phyloP scores from a whole-genome alignment of 2,797 vertebrate species.

The Paguma larvata region DNA sequence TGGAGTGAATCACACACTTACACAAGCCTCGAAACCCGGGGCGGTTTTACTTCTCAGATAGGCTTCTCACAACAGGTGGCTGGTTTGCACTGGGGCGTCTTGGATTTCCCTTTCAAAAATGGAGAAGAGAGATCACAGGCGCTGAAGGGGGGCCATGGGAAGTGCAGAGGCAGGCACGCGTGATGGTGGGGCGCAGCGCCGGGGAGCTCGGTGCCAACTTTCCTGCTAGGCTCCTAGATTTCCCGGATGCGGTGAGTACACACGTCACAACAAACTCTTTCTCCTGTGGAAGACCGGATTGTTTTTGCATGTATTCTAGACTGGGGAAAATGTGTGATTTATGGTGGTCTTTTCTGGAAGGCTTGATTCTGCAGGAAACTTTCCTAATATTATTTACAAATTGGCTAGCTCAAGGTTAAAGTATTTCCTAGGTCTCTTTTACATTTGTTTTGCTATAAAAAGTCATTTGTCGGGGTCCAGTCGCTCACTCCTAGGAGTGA shows the following conservation, averaged over 20 bases:
- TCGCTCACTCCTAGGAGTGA: neutral
- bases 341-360: neutral
- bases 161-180: neutral
- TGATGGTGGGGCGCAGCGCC: slow-evolving; percentile 21
- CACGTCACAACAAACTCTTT: accelerated
- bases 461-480: neutral
- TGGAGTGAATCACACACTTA: slow-evolving; percentile 79
- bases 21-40: slow-evolving; percentile 60
- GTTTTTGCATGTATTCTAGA: neutral
- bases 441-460: slow-evolving; percentile 15
- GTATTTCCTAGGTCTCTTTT: neutral
- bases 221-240: neutral
- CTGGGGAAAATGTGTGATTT: neutral
- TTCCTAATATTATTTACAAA: neutral
- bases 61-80: neutral
- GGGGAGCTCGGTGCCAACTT: neutral
- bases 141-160: neutral
- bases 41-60: slow-evolving; percentile 45
- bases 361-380: neutral
- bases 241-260: slow-evolving; percentile 76
- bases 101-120: neutral
- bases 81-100: neutral
- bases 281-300: neutral
- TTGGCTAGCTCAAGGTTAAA: neutral
- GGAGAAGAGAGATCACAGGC: neutral